These are phyloP conservation scores for Endotricha flammealis DNA, from an alignment of 2,888 invertebrate species.

Conservation along the genomic window DNA sequence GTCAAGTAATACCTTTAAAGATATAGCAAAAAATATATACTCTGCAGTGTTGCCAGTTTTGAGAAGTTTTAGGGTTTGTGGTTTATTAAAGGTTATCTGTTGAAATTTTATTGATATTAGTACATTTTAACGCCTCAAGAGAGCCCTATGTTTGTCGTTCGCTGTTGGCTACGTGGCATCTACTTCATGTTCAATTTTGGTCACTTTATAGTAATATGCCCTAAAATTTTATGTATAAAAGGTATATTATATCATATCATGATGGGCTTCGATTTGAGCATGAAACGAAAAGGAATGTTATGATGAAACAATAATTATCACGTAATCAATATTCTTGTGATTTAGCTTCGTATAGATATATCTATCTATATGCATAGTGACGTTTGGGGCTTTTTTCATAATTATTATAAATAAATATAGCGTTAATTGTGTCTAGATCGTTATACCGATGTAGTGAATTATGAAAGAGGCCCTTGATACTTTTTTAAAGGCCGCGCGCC, in stretches of 20 bases:
- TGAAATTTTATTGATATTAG: slow-evolving; percentile 5
- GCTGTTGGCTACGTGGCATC: too few relatives aligned
- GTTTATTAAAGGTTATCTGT: slow-evolving; percentile 3
- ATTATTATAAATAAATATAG: slow-evolving; percentile 4
- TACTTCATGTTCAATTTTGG: too few relatives aligned
- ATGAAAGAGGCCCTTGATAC: slow-evolving; percentile 10
- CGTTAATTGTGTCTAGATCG: slow-evolving; percentile 7
- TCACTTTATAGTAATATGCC: too few relatives aligned
- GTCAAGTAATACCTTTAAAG: too few relatives aligned
- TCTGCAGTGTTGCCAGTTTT: not conserved
- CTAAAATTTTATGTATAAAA: too few relatives aligned
- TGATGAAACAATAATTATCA: slow-evolving; percentile 49
- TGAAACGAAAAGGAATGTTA: slow-evolving; percentile 27
- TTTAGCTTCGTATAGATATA: slow-evolving; percentile 48
- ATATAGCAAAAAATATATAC: too few relatives aligned
- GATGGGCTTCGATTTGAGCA: slow-evolving; percentile 23
- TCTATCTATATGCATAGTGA: slow-evolving; percentile 22
- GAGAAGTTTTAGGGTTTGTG: slow-evolving; percentile 1
- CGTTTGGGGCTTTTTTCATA: slow-evolving; percentile 17
- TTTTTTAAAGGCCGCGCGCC: slow-evolving; percentile 7
- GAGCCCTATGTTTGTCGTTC: too few relatives aligned
- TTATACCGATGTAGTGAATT: slow-evolving; percentile 8
- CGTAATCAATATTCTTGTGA: slow-evolving; percentile 49
- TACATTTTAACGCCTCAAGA: too few relatives aligned
- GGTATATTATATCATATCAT: slow-evolving; percentile 54